Conservation (phyloP, 2,888 invertebrate species). For the Apomyelois bistriatella region DNA sequence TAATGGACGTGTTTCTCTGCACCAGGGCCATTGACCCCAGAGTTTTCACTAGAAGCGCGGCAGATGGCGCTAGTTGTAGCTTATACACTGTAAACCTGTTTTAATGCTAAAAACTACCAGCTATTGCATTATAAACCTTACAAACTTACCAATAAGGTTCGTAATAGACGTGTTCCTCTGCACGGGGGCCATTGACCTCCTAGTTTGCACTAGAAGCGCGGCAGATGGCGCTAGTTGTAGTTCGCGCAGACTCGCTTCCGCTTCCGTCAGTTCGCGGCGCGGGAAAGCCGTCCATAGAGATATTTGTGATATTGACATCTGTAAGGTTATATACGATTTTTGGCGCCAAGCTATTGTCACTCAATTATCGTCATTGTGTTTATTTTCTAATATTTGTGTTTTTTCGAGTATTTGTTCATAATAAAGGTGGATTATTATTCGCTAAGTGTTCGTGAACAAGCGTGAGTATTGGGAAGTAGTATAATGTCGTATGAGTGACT, state of each 20-base stretch:
- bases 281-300: constrained; percentile 89
- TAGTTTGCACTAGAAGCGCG: constrained; percentile 86
- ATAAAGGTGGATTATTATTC: too few species aligned
- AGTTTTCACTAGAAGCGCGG: constrained; percentile 87
- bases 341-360: too few species aligned
- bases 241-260: constrained; percentile 78
- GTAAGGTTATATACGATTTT: not conserved
- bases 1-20: constrained; percentile 28
- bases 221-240: constrained; percentile 87
- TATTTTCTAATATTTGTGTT: too few species aligned
- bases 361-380: too few species aligned
- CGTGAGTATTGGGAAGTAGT: too few species aligned
- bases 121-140: not conserved
- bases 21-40: constrained; percentile 47
- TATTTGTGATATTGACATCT: constrained; percentile 76
- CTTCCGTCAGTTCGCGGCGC: constrained; percentile 83
- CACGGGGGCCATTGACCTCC: constrained; percentile 45
- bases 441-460: too few species aligned
- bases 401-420: too few species aligned
- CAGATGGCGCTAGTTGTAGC: constrained; percentile 87
- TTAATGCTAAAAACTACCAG: too few species aligned
- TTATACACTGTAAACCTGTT: too few species aligned
- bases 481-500: too few species aligned
- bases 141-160: constrained; percentile 34
- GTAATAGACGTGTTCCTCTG: constrained; percentile 28